Evolutionary conservation across 2,797 vertebrate genomes (phyloP), one percentile per base, ranked within the genome.

Genomic region (Poeciliopsis turneri): DNA sequence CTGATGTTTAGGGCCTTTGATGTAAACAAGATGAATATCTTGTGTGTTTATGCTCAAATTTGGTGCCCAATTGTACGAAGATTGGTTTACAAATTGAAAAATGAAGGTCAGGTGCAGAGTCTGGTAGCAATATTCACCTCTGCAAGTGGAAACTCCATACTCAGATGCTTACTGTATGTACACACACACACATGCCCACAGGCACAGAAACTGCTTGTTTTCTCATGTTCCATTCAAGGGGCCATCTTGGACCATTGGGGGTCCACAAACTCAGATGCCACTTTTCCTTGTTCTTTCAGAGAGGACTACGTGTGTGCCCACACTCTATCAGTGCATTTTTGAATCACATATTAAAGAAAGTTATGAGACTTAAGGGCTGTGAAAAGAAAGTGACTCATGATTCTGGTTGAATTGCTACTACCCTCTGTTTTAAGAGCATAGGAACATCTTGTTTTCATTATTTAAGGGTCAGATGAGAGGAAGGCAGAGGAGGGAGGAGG

Each of bases 51-150:
- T 91, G 77, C 92, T 93, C 88, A 92, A 88, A 95, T 95, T 93
- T 94, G 84, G 90, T 94, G 91, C 84, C 90, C 92, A 94, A 95
- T 95, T 94, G 90, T 93, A 76, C 88, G 87, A 92, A 88, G 92
- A 96, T 95, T 95, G 92, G 93, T 87, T 95, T 95, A 94, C 94
- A 95, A 96, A 96, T 95, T 96, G 95, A 95, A 94, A 94, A 96
- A 95, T 95, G 74, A 95, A 94, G 84, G 92, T 95, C 95, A 96
- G 94, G 94, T 94, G 95, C 81, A 73, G 90, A 74, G 82, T 89
- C 92, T 92, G 93, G 90, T 87, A 91, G 85, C 74, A 81, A 92
- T 86, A 87, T 87, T 83, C 82, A 78, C 89, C 81, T 89, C 78
- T 69, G 13, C 72, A 41, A 66, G 41, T 80, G 82, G 68, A 87